Base-by-base conservation (phyloP, 2,888 invertebrate genomes). In the Diachrysia chrysitis region DNA sequence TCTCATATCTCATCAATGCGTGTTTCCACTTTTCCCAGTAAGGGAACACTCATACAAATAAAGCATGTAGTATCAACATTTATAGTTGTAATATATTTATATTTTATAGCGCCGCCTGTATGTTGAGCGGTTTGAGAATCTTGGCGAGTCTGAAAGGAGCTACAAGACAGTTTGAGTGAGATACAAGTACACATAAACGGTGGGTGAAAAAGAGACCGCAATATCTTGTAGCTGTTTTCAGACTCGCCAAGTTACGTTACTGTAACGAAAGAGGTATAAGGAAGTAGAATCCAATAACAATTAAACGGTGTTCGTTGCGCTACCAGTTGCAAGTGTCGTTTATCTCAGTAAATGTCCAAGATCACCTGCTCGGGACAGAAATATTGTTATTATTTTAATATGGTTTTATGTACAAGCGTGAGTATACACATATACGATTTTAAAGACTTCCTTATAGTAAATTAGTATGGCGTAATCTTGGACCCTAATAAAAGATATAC, bases 231-330 rank as follows among this genome's bases (percentile, higher is more conserved):
- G 29, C 29, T 42, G 5, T 42, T 42, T 42, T 42, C 42, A 42
- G 42, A 7, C 53, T 32, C 42, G 54, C 23, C 63, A 3, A 73
- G 63, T 32, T 29, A 2, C 7, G 29, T 29, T 32, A 32, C 32
- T 69, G 78, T 78, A 75, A 78, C 74, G 58, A 78, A 75, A 78
- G 73, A 65, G 58, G 57, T 58, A 78, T 78, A 78, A 78, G 81
- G 81, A 78, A 78, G 66, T 57, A 73, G 57, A 68, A 57, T 58
- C 74, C 63, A 73, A 78, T 80, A 70, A 73, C 74, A 80, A 78
- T 78, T 80, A 78, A 76, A 67, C 46, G 19, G 66, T 66, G 73
- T 68, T 68, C 73, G 68, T 73, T 67, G 63, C 79, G 56, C 32
- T 9, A 1, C 66, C 65, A 51, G 53, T 10, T 21, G 58, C 53